These are phyloP conservation scores for Periphyllus acericola DNA, from an alignment of 2,888 invertebrate species.

Conservation along the genomic window DNA sequence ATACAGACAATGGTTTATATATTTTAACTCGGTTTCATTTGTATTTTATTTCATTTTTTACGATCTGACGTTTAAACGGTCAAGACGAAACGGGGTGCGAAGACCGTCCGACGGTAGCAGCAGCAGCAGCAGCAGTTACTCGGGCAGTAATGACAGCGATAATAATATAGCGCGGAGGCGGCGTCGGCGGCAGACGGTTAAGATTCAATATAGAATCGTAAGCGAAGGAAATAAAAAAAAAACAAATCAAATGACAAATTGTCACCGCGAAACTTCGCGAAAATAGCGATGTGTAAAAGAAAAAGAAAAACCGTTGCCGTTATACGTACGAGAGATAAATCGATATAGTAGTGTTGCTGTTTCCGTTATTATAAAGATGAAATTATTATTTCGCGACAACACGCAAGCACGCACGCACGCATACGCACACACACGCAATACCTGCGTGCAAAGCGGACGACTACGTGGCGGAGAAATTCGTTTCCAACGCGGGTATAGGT, in stretches of 20 bases:
- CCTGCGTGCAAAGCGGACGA: not conserved
- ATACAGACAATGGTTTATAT: not conserved
- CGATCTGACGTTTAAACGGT: not conserved
- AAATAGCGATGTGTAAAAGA: not conserved
- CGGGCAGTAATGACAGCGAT: not conserved
- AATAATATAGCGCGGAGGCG: not conserved
- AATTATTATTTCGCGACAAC: conserved; percentile 28
- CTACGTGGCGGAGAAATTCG: not conserved
- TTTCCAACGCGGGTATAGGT: not conserved
- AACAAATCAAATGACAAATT: conserved; percentile 33
- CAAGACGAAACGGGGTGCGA: not conserved
- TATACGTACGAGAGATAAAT: conserved; percentile 7
- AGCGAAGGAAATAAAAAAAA: conserved; percentile 22
- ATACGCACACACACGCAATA: too few species aligned
- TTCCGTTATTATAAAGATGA: conserved; percentile 3
- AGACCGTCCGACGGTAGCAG: not conserved
- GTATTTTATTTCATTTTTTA: not conserved
- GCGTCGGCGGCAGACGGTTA: not conserved
- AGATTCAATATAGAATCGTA: not conserved
- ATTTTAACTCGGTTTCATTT: too few species aligned
- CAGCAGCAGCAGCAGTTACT: not conserved
- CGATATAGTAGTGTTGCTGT: not conserved
- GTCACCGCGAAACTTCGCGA: not conserved
- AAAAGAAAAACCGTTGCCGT: conserved; percentile 21
- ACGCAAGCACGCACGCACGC: not conserved